Evolutionary conservation across 2,797 vertebrate genomes (phyloP).

Genomic region (Myotis pilosus): DNA sequence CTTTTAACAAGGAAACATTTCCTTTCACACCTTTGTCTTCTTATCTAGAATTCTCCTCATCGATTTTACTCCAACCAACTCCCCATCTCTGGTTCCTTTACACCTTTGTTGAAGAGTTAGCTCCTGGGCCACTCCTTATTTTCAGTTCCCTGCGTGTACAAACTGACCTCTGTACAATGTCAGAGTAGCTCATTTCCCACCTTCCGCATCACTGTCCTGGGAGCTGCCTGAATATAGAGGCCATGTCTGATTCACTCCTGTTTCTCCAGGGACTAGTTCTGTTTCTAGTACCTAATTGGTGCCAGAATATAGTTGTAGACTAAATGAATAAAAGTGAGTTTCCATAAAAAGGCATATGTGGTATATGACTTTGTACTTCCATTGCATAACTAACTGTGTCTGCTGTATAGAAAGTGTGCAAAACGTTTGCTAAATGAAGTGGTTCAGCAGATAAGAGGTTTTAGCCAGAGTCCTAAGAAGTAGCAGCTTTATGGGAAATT

Average conservation of each 20-base stretch:
- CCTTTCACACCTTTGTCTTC: not conserved
- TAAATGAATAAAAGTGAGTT: not conserved
- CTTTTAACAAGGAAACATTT: not conserved
- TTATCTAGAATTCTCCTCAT: not conserved
- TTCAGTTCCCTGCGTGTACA: not conserved
- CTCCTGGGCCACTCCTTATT: not conserved
- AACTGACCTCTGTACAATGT: not conserved
- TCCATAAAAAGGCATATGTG: not conserved
- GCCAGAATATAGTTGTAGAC: not conserved
- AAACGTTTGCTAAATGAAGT: conserved; percentile 41
- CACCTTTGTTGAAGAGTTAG: not conserved
- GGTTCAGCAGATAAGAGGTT: conserved; percentile 18
- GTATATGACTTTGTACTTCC: not conserved
- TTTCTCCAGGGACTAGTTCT: not conserved
- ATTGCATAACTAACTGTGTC: not conserved
- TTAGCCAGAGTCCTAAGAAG: conserved; percentile 34
- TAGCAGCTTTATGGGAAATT: conserved; percentile 36
- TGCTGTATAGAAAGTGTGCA: not conserved
- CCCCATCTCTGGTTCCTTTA: not conserved
- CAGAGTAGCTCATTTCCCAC: not conserved
- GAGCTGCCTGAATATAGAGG: not conserved
- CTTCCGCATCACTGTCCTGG: not conserved
- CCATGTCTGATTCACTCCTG: not conserved
- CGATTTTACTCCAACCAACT: not conserved
- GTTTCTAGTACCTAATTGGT: not conserved